Evolutionary conservation across 2,797 vertebrate species (phyloP).

Genomic region (Octomys mimax): DNA sequence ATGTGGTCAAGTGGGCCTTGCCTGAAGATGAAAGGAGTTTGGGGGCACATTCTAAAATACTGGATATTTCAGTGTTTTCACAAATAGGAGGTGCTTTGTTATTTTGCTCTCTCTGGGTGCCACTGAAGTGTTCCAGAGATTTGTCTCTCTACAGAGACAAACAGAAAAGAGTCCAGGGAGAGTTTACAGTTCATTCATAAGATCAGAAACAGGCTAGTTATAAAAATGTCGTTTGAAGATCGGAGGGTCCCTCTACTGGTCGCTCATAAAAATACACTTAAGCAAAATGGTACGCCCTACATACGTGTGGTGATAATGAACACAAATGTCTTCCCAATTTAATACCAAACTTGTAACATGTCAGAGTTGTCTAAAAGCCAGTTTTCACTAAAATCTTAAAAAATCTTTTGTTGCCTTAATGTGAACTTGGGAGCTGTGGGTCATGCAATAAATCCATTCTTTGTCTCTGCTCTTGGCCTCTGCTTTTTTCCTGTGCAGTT

Average conservation of each 20-base stretch:
- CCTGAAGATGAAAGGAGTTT: not conserved
- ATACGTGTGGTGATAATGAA: not conserved
- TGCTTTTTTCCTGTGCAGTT: not conserved
- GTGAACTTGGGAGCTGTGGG: not conserved
- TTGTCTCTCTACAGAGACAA: not conserved
- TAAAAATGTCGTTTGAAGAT: not conserved
- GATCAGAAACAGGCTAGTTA: not conserved
- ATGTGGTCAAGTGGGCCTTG: not conserved
- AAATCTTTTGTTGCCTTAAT: not conserved
- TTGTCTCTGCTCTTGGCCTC: not conserved
- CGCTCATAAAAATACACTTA: not conserved
- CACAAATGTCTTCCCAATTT: not conserved
- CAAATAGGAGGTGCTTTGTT: not conserved
- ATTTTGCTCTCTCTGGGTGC: not conserved
- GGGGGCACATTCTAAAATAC: not conserved
- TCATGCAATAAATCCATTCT: not conserved
- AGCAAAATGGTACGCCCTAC: not conserved
- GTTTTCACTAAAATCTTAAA: not conserved
- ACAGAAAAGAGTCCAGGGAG: not conserved
- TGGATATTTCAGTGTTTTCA: not conserved
- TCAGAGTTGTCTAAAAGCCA: not conserved
- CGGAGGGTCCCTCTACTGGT: constrained; percentile 23
- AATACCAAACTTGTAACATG: not conserved
- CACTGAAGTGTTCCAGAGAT: not conserved
- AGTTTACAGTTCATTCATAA: not conserved